Evolutionary conservation across 2,888 invertebrate species (phyloP), one percentile per base, ranked within the genome.

Genomic region (Exocentrus adspersus): DNA sequence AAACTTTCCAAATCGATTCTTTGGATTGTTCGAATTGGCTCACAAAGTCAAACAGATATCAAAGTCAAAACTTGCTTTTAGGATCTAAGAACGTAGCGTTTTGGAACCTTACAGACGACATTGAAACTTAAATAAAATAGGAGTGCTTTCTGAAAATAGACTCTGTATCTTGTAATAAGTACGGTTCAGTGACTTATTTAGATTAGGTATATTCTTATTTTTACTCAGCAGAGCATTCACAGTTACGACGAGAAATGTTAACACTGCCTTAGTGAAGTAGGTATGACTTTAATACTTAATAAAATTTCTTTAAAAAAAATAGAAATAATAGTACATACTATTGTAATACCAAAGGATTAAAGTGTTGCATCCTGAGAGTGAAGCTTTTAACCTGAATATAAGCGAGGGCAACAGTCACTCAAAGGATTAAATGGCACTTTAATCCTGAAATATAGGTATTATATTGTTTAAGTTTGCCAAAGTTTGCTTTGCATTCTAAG

Each of bases 171-270:
- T 12, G 21, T 6, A 46, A 32, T 14, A 46, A 52, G 21, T 42
- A 54, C 19, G 48, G 62, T 62, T 62, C 62, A 62, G 10, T 57
- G 56, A 62, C 62, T 46, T 57, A 30, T 46, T 46, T 20, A 30
- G 12, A 32, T 56, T n/a, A n/a, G n/a, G n/a, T n/a, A n/a, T 56
- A 43, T 43, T 12, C 45, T 28, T 4, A 45, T n/a, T 43, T 43
- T 41, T 30, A 16, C n/a, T n/a, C n/a, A n/a, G n/a, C n/a, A n/a
- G n/a, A 43, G 9, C 10, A 45, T 5, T 14, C 5, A 12, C 37
- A 37, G n/a, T n/a, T n/a, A n/a, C 24, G 4, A 7, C 24, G 24
- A 5, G 7, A 24, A 24, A 7, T 24, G 3, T 24, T 24, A 24
- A 24, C n/a, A 24, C 24, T 24, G n/a, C n/a, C 7, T 24, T 24